Conservation (phyloP, 2,797 vertebrate species). For the Phalloptychus januarius region DNA sequence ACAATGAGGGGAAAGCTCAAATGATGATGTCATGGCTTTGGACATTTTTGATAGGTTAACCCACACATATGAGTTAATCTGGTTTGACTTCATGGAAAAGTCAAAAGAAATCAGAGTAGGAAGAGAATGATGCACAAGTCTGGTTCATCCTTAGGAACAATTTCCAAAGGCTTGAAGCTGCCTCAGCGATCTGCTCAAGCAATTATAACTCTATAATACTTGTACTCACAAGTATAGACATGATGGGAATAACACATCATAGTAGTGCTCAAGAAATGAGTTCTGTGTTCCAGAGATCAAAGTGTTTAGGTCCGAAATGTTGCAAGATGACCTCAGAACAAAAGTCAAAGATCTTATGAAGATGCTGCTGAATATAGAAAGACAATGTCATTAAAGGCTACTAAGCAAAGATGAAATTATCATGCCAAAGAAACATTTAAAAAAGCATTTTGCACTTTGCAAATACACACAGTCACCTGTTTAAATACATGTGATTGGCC, state of each 20-base stretch:
- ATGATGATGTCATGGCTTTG: no score
- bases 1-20: no score
- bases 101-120: neutral
- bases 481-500: no score
- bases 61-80: no score
- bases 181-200: no score
- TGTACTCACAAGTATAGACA: no score
- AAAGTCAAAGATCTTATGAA: neutral
- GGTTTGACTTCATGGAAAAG: neutral
- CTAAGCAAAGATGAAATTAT: neutral
- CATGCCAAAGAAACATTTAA: neutral
- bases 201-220: no score
- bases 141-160: neutral
- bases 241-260: no score
- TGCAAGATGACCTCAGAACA: neutral
- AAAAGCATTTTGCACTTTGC: neutral
- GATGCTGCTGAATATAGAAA: neutral
- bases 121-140: neutral
- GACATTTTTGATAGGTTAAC: no score
- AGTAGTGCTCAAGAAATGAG: no score
- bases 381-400: neutral
- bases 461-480: neutral
- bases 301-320: no score
- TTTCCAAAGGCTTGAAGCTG: neutral
- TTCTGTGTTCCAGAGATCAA: no score